Base-by-base conservation (phyloP, 1,140 invertebrate genomes). In the Drosophila obscura region DNA sequence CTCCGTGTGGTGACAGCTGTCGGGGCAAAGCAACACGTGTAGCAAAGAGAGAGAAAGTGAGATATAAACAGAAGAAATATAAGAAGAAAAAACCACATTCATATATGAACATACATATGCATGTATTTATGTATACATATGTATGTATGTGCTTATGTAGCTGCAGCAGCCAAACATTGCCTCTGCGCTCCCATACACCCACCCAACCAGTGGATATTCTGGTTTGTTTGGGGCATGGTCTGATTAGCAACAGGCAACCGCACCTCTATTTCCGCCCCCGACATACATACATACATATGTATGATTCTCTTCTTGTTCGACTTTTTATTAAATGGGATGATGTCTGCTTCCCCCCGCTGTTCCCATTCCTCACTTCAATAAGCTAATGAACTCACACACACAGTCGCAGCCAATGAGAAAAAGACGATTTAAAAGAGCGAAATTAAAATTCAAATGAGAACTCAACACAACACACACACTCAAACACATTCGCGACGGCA, bases 181-280 rank as follows among this genome's bases (percentile, higher is more conserved):
- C 31, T 31, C 31, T 31, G 31, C 8, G 31, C 31, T 39, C 11
- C 9, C 35, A 39, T 13, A 1, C 13, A 39, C 35, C 35, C 35
- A 13, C 35, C 9, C 11, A n/a, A n/a, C 9, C 35, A 39, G 35
- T 39, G 11, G 49, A 49, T 79, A 83, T 83, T 79, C 71, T 71
- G 56, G 57, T 66, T 76, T 72, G 11, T 73, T 46, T 57, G 67
- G 66, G 73, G 74, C 78, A 81, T 66, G 69, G 80, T 81, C 56
- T 74, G 81, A 85, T 87, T 87, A 78, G 82, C 82, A 87, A 85
- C 77, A 84, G 64, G 60, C 58, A 46, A 46, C 46, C 7, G 44
- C 31, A 19, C 35, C 19, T 28, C 31, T 13, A 11, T 19, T 46
- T 9, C 45, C 51, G n/a, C 45, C 57, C 52, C 39, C 43, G 26